A percentile compares a stretch with the other conserved stretches of the same genome.
These are phyloP conservation scores for Novumbra hubbsi DNA, from an alignment of 2,797 vertebrate genomes.

Conservation along the genomic window DNA sequence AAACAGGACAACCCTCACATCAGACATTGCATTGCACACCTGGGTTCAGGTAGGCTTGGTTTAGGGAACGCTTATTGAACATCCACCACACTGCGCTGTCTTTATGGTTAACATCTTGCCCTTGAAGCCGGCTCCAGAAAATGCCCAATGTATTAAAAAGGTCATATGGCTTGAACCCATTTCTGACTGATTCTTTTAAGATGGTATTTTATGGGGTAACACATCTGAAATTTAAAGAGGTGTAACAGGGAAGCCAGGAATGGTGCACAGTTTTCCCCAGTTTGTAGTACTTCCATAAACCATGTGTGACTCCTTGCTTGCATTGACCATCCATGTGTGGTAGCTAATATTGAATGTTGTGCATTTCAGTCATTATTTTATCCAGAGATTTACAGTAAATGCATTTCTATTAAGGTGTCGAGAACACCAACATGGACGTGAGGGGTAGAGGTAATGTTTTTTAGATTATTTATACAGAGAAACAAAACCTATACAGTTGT, in stretches of 20 bases:
- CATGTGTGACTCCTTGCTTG: conserved; percentile 46
- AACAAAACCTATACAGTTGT: too few relatives aligned
- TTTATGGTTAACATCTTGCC: background rate
- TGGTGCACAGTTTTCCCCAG: background rate
- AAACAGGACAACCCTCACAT: conserved; percentile 32
- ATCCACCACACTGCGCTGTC: background rate
- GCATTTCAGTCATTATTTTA: too few relatives aligned
- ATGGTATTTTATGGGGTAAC: background rate
- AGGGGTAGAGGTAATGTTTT: too few relatives aligned
- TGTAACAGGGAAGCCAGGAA: background rate
- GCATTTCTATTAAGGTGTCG: too few relatives aligned
- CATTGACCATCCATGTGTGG: conserved; percentile 54
- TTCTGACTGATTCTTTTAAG: background rate
- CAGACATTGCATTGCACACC: conserved; percentile 7
- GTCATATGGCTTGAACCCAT: background rate
- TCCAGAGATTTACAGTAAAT: too few relatives aligned
- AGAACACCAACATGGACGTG: too few relatives aligned
- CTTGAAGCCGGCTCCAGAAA: background rate
- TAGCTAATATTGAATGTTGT: conserved; percentile 65
- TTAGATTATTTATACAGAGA: too few relatives aligned
- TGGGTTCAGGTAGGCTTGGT: background rate
- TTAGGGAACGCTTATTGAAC: background rate
- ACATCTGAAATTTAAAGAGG: conserved; percentile 5
- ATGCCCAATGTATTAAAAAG: background rate
- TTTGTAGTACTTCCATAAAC: background rate